Evolutionary conservation across 2,888 invertebrate genomes (phyloP), one percentile per base, ranked within the genome.

Genomic region (Eristalis tenax): DNA sequence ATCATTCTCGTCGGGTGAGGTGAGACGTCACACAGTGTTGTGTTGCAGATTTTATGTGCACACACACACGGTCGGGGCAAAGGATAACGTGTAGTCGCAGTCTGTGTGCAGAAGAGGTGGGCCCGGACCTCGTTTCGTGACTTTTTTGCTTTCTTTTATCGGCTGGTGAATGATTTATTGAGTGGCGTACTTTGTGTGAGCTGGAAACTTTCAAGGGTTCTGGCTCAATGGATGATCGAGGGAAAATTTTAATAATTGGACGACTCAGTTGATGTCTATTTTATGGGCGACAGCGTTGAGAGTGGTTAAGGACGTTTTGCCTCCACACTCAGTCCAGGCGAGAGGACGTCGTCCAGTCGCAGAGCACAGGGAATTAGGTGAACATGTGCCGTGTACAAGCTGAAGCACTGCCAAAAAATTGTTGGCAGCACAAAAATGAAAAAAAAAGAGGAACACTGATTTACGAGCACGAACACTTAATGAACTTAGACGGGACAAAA

Each of bases 81-180:
- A 50, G 79, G 71, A 71, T 66, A 61, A 70, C 38, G 22, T 32
- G n/a, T 50, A 26, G 77, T 43, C 3, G 23, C 50, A 35, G 61
- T 57, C 18, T 18, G 13, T 63, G 8, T 22, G 63, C 63, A 8
- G 50, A n/a, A 1, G n/a, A 18, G 6, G 18, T 8, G 43, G 4
- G 6, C 50, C 40, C 4, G 59, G 13, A 43, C 73, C 76, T 35
- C 43, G 40, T 50, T 74, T 26, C 61, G 40, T 38, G 32, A 22
- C 50, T 56, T 65, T 35, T 70, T 26, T 74, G 56, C 71, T 35
- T 68, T 68, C 50, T 18, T 50, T 64, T 74, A 76, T 82, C 78
- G 74, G 68, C 61, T 82, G 69, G 35, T 69, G 61, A 66, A 83
- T 87, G 87, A 87, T 87, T 87, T 87, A 87, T 83, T 87, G 75